These are phyloP conservation scores for Sphaerophoria taeniata DNA, from an alignment of 2,888 invertebrate species.

Conservation along the genomic window DNA sequence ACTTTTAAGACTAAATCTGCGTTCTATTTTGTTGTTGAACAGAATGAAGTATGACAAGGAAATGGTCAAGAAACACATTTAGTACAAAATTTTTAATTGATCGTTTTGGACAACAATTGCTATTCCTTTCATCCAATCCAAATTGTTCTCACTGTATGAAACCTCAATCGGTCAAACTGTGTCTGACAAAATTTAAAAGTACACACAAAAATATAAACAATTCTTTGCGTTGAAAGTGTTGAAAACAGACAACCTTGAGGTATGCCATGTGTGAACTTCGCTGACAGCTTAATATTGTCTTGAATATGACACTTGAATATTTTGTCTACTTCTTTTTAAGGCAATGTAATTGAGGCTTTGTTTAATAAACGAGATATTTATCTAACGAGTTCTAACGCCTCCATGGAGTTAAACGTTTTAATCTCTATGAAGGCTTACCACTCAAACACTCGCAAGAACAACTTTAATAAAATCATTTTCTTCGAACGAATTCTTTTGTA, in stretches of 20 bases:
- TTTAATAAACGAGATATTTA: constrained; percentile 20
- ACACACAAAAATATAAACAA: not conserved
- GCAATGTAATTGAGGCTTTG: constrained; percentile 14
- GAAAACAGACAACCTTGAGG: not conserved
- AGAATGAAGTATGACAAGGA: too few species aligned
- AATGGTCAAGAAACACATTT: too few species aligned
- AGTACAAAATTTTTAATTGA: too few species aligned
- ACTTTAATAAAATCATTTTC: constrained; percentile 21
- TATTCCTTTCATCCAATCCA: too few species aligned
- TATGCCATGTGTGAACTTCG: not conserved
- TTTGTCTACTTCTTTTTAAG: not conserved
- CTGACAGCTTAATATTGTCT: not conserved
- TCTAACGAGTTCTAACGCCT: constrained; percentile 12
- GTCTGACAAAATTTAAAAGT: not conserved
- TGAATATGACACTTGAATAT: constrained; percentile 6
- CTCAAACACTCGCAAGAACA: not conserved
- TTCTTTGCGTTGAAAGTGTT: too few species aligned
- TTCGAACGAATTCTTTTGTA: constrained; percentile 8
- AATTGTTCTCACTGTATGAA: too few species aligned
- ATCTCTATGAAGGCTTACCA: constrained; percentile 13
- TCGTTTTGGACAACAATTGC: too few species aligned
- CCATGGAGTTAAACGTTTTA: constrained; percentile 20
- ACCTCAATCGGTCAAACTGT: too few species aligned
- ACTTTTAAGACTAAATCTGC: too few species aligned
- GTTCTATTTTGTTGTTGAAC: too few species aligned